Percentiles rank a stretch among this genome's conserved stretches.
phyloP scores from a whole-genome alignment of 2,113 vertebrate species.

The Gymnogyps californianus region DNA sequence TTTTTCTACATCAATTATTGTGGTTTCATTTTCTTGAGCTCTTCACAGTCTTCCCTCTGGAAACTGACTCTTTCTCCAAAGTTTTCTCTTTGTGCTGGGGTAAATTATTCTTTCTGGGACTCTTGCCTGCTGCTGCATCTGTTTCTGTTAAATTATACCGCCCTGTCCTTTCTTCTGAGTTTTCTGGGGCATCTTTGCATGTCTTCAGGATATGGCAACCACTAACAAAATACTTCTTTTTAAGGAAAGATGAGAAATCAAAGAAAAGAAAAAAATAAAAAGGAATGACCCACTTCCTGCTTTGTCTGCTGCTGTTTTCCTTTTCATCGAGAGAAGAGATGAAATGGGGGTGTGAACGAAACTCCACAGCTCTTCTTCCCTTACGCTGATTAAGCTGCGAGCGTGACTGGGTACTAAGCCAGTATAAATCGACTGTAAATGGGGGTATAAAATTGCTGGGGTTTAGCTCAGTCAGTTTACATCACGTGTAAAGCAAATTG shows the following conservation, averaged over 20 bases:
- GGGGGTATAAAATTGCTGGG: not conserved
- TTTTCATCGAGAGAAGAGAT: not conserved
- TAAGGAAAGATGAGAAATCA: conserved; percentile 21
- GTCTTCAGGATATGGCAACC: not conserved
- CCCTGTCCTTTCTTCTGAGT: not conserved
- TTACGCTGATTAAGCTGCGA: not conserved
- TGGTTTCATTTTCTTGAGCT: not conserved
- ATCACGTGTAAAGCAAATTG: rapidly evolving
- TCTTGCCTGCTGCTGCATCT: not conserved
- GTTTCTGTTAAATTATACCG: not conserved
- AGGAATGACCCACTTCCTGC: not conserved
- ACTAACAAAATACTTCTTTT: not conserved
- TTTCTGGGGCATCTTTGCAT: not conserved
- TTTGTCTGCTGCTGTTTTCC: not conserved
- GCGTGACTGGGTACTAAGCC: not conserved
- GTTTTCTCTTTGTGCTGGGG: not conserved
- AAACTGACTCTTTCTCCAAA: not conserved
- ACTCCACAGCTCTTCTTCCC: not conserved
- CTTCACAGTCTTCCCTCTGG: not conserved
- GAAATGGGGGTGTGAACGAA: not conserved
- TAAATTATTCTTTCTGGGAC: not conserved
- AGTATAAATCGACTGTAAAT: not conserved
- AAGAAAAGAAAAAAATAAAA: not conserved
- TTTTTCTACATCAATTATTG: not conserved
- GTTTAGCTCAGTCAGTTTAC: not conserved